Conservation (phyloP, 2,113 vertebrate species). For the Corydoras sp. region DNA sequence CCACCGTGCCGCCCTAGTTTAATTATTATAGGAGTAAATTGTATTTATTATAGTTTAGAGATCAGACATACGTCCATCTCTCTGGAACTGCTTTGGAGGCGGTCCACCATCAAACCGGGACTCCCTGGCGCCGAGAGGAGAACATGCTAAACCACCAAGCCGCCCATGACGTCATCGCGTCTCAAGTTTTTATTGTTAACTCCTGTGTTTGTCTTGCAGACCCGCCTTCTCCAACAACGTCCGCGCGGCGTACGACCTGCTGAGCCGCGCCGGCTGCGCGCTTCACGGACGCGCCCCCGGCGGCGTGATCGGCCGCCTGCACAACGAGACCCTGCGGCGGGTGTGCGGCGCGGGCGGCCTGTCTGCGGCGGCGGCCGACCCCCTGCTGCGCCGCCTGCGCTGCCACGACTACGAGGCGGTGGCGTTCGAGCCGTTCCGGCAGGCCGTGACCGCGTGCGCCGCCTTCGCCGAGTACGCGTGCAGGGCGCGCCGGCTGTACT, state of each 20-base stretch:
- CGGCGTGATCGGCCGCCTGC: slow-evolving; percentile 77
- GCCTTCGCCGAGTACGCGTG: slow-evolving; percentile 84
- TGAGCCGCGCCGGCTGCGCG: slow-evolving; percentile 57
- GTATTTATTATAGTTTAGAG: too few relatives aligned
- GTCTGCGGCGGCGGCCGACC: slow-evolving; percentile 65
- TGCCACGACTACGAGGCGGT: slow-evolving; percentile 88
- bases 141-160: background rate
- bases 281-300: slow-evolving; percentile 36
- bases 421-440: slow-evolving; percentile 81
- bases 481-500: slow-evolving; percentile 75
- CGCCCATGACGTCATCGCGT: background rate
- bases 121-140: too few relatives aligned
- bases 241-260: slow-evolving; percentile 66
- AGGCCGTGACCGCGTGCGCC: slow-evolving; percentile 81
- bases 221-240: slow-evolving; percentile 74
- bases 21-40: too few relatives aligned
- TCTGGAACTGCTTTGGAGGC: too few relatives aligned
- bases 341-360: slow-evolving; percentile 76
- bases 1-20: too few relatives aligned
- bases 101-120: too few relatives aligned
- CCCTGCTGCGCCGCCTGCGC: slow-evolving; percentile 73
- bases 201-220: slow-evolving; percentile 45
- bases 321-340: slow-evolving; percentile 76
- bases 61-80: too few relatives aligned
- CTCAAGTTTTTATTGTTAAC: background rate